Base-by-base conservation (phyloP, 2,888 invertebrate genomes). In the Acanthopleura granulata region DNA sequence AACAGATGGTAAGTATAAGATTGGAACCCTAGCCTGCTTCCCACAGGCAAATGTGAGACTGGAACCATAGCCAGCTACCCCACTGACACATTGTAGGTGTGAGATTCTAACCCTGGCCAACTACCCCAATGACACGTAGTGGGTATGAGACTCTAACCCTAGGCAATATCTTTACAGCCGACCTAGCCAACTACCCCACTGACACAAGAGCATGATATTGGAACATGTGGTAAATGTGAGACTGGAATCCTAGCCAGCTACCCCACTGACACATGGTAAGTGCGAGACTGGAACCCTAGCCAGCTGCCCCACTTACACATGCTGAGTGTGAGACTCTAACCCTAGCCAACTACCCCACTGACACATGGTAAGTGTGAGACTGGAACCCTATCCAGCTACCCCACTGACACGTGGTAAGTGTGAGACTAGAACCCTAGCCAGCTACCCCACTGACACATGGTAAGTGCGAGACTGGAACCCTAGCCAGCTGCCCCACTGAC, bases 401-500 rank as follows among this genome's bases (percentile, higher is more conserved):
- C 9, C 40, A 40, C 40, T 6, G 40, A 3, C 40, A 40, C 3
- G n/a, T n/a, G n/a, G n/a, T n/a, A n/a, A n/a, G n/a, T n/a, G n/a
- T n/a, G n/a, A n/a, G n/a, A n/a, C n/a, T n/a, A n/a, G n/a, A n/a
- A n/a, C n/a, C n/a, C 40, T 40, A 9, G 40, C 40, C 40, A 40
- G 9, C 40, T 40, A 40, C 4, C 40, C 40, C 40, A 40, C 9
- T 6, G 40, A 40, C 40, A 40, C 40, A 40, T n/a, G 40, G 40
- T 40, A 40, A 40, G 40, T 40, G 40, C 9, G 40, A 40, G 22
- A 89, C 90, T 83, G 84, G 84, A 25, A 86, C 87, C 16, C 80
- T 90, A 27, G 83, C 86, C 72, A 90, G 86, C 80, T 88, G 86
- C 72, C 90, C 90, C 4, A 86, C 88, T 69, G 90, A 91, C 81